Evolutionary conservation across 2,113 vertebrate species (phyloP).

Genomic region (Pantherophis guttatus): DNA sequence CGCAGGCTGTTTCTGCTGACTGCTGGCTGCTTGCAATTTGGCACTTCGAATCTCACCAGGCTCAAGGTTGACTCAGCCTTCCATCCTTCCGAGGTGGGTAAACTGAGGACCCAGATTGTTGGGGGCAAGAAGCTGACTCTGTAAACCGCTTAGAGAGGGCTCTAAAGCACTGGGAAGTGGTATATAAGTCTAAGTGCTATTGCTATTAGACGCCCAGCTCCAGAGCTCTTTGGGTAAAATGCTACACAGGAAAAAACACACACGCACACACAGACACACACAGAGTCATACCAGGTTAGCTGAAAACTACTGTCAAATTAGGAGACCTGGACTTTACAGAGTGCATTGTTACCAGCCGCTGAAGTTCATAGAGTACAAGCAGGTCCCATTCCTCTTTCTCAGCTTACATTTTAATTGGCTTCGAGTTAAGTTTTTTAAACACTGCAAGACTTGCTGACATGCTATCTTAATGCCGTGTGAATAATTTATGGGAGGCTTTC

Average conservation of each 20-base stretch:
- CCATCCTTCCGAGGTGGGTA: too few species aligned
- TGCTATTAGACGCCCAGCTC: background rate
- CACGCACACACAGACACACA: too few species aligned
- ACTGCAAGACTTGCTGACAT: constrained; percentile 79
- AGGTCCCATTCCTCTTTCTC: constrained; percentile 81
- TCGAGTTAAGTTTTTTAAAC: constrained; percentile 83
- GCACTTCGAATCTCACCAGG: too few species aligned
- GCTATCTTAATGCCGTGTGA: constrained; percentile 80
- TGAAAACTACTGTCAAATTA: constrained; percentile 83
- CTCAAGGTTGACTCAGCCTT: too few species aligned
- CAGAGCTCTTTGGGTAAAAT: background rate
- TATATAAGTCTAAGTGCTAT: too few species aligned
- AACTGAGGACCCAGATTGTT: too few species aligned
- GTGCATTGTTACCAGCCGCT: constrained; percentile 76
- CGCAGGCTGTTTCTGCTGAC: too few species aligned
- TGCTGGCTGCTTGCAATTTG: too few species aligned
- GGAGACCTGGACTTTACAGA: constrained; percentile 74
- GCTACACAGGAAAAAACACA: background rate
- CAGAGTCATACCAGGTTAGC: constrained; percentile 7
- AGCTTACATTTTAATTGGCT: constrained; percentile 88
- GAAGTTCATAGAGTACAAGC: constrained; percentile 77
- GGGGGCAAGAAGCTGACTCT: too few species aligned
- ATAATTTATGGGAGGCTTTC: constrained; percentile 80
- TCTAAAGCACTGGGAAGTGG: too few species aligned
- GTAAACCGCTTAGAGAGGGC: too few species aligned